Evolutionary conservation across 2,113 vertebrate species (phyloP), one percentile per base, ranked within the genome.

Genomic region (Oriolus oriolus): DNA sequence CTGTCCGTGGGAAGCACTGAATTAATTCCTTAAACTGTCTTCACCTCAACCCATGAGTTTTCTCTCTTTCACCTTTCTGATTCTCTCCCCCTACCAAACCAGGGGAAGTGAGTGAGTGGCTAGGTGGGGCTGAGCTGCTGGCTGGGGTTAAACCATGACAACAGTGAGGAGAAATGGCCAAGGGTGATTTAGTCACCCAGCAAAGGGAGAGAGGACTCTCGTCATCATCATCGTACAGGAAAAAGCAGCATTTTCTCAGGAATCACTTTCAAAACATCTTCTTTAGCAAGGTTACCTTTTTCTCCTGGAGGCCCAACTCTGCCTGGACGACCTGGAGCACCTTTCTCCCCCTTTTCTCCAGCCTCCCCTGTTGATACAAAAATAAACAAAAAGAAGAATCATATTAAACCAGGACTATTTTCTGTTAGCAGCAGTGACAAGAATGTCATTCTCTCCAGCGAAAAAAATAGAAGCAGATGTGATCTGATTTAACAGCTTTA

Each of bases 261-360:
- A 92, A 87, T 24, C 0, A 69, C 30, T 71, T 65, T 53, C 35
- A 76, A 84, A 76, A 59, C 5, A 16, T 10, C 18, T 47, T 39
- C 28, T 78, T 82, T 63, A 92, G 56, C 9, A 65, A 80, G 63
- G 26, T 82, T 98, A 99, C 99, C 99, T 96, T 97, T 98, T 92
- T 99, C 98, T 98, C 99, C 99, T 8, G 98, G 97, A 57, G 99
- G 99, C 33, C 99, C 99, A 16, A 99, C 98, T 99, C 98, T 98
- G 70, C 99, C 99, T 12, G 99, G 99, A 93, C 99, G 98, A 65
- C 99, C 99, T 2, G 99, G 98, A 37, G 98, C 97, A 45, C 99
- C 99, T 97, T 99, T 99, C 85, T 98, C 98, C 49, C 99, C 99
- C 93, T 99, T 99, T 85, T 99, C 98, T 86, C 99, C 99, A 31